Percentiles rank a stretch among this genome's conserved stretches.
Conservation (phyloP, 2,888 invertebrate genomes). For the Ochropleura leucogaster region DNA sequence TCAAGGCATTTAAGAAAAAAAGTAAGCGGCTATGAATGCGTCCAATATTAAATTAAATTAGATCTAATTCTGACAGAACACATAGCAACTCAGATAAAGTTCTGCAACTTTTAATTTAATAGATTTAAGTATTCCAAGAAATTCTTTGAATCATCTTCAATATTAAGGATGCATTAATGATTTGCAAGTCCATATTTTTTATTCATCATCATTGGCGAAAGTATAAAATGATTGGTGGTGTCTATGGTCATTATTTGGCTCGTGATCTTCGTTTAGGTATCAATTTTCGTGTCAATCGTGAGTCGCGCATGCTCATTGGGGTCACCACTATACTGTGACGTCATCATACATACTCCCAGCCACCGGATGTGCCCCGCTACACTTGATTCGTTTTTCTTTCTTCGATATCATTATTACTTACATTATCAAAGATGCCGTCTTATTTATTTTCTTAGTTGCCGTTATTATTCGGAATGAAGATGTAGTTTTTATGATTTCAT, state of each 20-base stretch:
- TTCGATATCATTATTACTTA: conserved; percentile 80
- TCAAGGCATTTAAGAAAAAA: conserved; percentile 32
- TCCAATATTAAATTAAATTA: conserved; percentile 44
- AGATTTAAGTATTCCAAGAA: conserved; percentile 42
- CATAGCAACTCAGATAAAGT: conserved; percentile 3
- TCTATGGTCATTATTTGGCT: conserved; percentile 62
- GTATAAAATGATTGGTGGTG: conserved; percentile 54
- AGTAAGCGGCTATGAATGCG: conserved; percentile 31
- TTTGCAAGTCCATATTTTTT: conserved; percentile 53
- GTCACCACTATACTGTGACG: conserved; percentile 45
- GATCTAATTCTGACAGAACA: conserved; percentile 29
- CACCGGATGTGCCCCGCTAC: conserved; percentile 80
- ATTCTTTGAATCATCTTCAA: conserved; percentile 17
- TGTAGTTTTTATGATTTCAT: conserved; percentile 81
- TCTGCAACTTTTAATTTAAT: conserved; percentile 30
- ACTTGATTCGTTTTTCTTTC: conserved; percentile 70
- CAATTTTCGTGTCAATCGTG: conserved; percentile 69
- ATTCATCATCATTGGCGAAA: conserved; percentile 48
- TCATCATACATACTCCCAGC: conserved; percentile 43
- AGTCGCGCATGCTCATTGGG: conserved; percentile 45
- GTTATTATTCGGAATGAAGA: conserved; percentile 84
- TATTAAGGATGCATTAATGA: conserved; percentile 39
- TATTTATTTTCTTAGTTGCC: conserved; percentile 83
- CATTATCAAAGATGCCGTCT: conserved; percentile 81
- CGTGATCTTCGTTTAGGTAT: conserved; percentile 66